phyloP scores from a whole-genome alignment of 2,113 vertebrate genomes.

The Podilymbus podiceps region DNA sequence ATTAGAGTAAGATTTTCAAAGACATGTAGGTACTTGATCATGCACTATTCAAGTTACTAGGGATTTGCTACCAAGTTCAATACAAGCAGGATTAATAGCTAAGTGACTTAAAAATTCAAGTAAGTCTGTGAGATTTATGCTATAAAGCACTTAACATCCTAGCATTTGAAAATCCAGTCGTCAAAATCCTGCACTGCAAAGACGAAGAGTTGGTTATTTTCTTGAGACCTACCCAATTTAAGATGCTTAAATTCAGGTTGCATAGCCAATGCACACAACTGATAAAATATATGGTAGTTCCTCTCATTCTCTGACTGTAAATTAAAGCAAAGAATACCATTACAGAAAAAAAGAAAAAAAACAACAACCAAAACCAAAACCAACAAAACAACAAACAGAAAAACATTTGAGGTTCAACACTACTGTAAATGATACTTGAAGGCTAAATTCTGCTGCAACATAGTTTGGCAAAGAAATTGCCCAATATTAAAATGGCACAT shows the following conservation, averaged over 20 bases:
- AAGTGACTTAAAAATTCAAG: not conserved
- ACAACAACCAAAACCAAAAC: not conserved
- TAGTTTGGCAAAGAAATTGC: not conserved
- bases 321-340: conserved; percentile 9
- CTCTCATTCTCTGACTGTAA: conserved; percentile 92
- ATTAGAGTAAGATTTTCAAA: not conserved
- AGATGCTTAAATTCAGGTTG: conserved; percentile 85
- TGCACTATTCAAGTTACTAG: not conserved
- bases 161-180: not conserved
- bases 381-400: not conserved
- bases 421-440: not conserved
- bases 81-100: not conserved
- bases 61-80: not conserved
- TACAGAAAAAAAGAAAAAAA: not conserved
- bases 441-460: not conserved
- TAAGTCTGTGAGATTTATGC: not conserved
- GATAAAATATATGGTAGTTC: conserved; percentile 99
- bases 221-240: conserved; percentile 82
- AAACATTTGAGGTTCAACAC: not conserved
- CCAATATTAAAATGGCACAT: not conserved
- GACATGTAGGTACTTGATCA: not conserved
- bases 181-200: not conserved
- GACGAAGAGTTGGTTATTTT: not conserved
- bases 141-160: not conserved
- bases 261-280: conserved; percentile 89